Evolutionary conservation across 2,113 vertebrate genomes (phyloP), one percentile per base, ranked within the genome.

Genomic region (Callospermophilus lateralis): DNA sequence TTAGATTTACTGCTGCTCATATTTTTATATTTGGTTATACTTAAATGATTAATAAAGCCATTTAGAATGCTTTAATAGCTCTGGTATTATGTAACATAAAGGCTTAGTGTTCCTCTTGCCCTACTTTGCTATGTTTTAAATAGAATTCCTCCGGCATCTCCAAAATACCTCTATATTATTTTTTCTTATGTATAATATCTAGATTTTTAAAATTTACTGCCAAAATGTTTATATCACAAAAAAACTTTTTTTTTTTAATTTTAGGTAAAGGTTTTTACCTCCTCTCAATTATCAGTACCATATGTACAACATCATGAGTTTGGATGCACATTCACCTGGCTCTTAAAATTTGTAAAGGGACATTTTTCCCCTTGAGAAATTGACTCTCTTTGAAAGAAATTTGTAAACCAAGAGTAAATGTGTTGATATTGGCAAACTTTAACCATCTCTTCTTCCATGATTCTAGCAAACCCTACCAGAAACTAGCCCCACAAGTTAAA

Each of bases 11-110:
- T 89, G 28, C 6, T 79, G 10, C n/a, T 92, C 37, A n/a, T 74
- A 78, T 92, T 92, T 83, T 94, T 76, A 86, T 51, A 70, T 88
- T 84, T 84, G 42, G 12, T 58, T 65, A 53, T 84, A 93, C 70
- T 19, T 77, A 92, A 95, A 70, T 26, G 30, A n/a, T 77, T 10
- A 87, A 77, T 55, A 92, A 87, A 89, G 48, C 4, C 22, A 63
- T 34, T 74, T 76, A 55, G n/a, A 73, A 83, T 74, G 20, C 42
- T 92, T 94, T 84, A 45, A 65, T 65, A 77, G 20, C 17, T 89
- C 45, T 84, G 8, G 45, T 84, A 45, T 73, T 83, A 63, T 32
- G 8, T 72, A 80, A 90, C 90, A 70, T 61, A 94, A 77, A 93
- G 26, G 8, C 5, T 58, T 55, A 19, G 10, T 84, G 39, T 42